phyloP scores from a whole-genome alignment of 2,113 vertebrate genomes.

The Sardina pilchardus region DNA sequence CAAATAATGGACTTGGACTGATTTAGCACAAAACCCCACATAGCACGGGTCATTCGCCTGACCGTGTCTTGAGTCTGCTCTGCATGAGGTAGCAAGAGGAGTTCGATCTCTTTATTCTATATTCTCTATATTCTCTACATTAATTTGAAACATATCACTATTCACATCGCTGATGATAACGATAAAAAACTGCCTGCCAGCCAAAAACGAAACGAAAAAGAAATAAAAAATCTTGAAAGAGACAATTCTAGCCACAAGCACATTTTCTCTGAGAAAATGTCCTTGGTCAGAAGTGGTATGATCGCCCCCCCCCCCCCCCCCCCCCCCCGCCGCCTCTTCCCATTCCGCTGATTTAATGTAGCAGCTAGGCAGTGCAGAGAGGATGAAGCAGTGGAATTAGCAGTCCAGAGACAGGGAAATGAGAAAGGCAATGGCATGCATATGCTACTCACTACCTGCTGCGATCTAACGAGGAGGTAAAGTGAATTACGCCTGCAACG shows the following conservation, averaged over 20 bases:
- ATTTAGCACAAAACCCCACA: no score
- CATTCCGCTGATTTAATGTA: neutral
- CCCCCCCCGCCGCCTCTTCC: neutral
- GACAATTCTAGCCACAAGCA: neutral
- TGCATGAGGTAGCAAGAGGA: no score
- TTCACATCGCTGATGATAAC: neutral
- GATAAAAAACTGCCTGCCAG: neutral
- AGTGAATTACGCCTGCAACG: neutral
- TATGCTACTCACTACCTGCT: neutral
- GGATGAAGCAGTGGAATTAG: neutral
- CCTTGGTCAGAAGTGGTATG: neutral
- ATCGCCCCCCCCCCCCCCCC: no score
- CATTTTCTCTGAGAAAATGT: neutral
- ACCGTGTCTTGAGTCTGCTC: no score
- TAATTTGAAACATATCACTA: neutral
- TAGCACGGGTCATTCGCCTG: no score
- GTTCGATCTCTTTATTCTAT: no score
- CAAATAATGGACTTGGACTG: neutral
- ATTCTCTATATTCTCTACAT: no score
- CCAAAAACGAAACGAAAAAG: neutral
- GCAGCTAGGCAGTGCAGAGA: neutral
- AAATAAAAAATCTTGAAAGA: neutral
- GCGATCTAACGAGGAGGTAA: neutral
- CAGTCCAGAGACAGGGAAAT: neutral
- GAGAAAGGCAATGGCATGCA: neutral